These are phyloP conservation scores for Phylloscopus collybita DNA, from an alignment of 2,797 vertebrate species.

Conservation along the genomic window DNA sequence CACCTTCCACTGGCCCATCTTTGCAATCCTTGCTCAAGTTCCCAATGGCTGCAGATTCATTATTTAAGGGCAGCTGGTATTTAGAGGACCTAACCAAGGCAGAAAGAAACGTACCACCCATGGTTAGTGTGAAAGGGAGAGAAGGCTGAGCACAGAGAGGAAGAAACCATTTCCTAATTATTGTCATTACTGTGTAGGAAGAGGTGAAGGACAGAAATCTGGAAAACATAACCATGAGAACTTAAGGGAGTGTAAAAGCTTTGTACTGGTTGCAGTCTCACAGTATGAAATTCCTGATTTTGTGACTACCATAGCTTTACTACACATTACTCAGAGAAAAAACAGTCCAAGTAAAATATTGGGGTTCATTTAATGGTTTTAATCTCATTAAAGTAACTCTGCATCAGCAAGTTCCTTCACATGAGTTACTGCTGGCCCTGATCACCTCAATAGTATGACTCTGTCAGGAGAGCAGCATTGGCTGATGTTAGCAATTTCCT, in stretches of 20 bases:
- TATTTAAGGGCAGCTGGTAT: conserved; percentile 80
- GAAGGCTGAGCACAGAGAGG: not conserved
- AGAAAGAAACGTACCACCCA: not conserved
- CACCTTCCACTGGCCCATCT: conserved; percentile 4
- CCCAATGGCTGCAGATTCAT: conserved; percentile 44
- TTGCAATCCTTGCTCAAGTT: not conserved
- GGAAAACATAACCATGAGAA: not conserved
- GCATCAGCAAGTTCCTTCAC: not conserved
- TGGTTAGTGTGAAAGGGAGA: not conserved
- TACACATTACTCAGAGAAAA: not conserved
- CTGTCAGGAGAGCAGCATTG: not conserved
- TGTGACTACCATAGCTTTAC: not conserved
- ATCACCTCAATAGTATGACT: fast-evolving
- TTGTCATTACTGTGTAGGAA: not conserved
- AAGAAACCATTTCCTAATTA: not conserved
- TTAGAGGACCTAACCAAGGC: conserved; percentile 79
- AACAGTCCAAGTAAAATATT: not conserved
- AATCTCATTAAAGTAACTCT: not conserved
- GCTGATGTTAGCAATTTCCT: not conserved
- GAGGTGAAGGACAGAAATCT: not conserved
- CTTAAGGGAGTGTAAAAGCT: not conserved
- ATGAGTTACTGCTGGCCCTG: not conserved
- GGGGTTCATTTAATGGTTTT: not conserved
- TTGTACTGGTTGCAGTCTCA: not conserved
- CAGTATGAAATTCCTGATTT: not conserved